A percentile compares a stretch with the other conserved stretches of the same genome.
These are phyloP conservation scores for Gallinago media DNA, from an alignment of 2,113 vertebrate genomes.

Conservation along the genomic window DNA sequence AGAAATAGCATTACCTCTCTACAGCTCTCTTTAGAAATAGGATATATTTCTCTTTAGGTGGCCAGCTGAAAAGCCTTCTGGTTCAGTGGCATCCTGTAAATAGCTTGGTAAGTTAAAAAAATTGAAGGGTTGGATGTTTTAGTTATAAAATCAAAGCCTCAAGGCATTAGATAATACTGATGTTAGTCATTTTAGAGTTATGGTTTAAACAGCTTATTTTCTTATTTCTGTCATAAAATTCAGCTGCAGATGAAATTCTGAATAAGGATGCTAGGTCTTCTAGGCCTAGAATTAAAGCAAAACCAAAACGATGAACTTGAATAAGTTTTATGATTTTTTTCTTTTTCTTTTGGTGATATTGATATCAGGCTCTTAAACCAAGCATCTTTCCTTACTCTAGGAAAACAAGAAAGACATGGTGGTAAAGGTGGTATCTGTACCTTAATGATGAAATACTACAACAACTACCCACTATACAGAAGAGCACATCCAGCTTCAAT, in stretches of 20 bases:
- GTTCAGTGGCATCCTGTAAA: background rate
- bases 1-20: background rate
- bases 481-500: background rate
- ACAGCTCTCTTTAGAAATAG: too few species aligned
- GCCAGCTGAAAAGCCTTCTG: background rate
- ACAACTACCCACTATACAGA: background rate
- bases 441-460: background rate
- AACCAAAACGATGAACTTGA: background rate
- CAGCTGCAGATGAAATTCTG: background rate
- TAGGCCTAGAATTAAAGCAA: background rate
- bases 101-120: background rate
- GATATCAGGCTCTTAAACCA: background rate
- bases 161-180: background rate
- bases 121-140: background rate
- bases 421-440: background rate
- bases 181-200: background rate
- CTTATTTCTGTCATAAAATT: background rate
- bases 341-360: background rate
- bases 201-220: background rate
- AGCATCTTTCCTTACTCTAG: background rate
- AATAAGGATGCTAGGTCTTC: background rate
- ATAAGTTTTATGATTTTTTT: background rate
- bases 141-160: background rate
- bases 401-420: background rate
- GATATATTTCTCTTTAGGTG: background rate